phyloP scores from a whole-genome alignment of 2,113 vertebrate species.

The Epinephelus cyanopodus region DNA sequence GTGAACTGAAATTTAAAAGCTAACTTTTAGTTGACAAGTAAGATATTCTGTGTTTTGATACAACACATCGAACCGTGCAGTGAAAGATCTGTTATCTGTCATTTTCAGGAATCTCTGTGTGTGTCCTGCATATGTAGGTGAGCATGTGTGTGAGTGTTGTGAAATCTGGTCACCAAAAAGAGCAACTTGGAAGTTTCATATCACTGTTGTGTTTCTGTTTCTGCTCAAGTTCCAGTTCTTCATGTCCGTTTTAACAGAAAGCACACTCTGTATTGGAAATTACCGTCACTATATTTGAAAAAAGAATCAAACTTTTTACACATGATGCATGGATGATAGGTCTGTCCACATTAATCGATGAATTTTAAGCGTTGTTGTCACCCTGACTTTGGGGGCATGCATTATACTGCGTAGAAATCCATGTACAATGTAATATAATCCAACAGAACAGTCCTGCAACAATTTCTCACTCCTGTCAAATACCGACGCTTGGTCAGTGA shows the following conservation, averaged over 20 bases:
- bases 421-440: no score
- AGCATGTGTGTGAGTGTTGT: neutral
- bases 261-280: neutral
- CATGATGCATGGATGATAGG: no score
- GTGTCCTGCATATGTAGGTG: neutral
- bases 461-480: no score
- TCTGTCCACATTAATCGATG: no score
- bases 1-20: neutral
- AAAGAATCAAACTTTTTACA: neutral
- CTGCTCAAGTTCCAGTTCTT: constrained; percentile 25
- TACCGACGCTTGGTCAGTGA: no score
- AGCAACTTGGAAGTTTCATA: constrained; percentile 31
- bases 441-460: neutral
- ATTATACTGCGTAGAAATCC: neutral
- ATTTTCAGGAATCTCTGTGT: neutral
- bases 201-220: constrained; percentile 22
- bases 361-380: neutral
- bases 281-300: neutral
- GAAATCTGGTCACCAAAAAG: neutral
- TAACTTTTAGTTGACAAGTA: neutral
- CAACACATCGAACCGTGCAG: neutral
- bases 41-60: neutral
- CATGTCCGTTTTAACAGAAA: neutral
- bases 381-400: no score
- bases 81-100: neutral